phyloP scores from a whole-genome alignment of 2,888 invertebrate species.

The Hermaeophaga mercurialis region DNA sequence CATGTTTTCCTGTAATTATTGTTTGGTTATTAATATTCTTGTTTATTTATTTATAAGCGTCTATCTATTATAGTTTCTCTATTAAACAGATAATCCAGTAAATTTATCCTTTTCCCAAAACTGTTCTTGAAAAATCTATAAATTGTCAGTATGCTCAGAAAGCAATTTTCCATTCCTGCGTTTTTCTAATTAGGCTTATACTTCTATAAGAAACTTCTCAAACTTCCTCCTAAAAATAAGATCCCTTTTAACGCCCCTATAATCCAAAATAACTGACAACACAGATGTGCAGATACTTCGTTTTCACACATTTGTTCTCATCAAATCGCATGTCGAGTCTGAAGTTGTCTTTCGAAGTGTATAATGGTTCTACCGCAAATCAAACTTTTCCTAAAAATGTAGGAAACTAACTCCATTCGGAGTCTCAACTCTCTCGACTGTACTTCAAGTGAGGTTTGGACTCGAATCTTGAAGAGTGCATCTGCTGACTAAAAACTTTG shows the following conservation, averaged over 20 bases:
- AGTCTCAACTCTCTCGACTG: not conserved
- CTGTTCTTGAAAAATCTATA: too few relatives aligned
- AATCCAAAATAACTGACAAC: not conserved
- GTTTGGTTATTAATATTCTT: too few relatives aligned
- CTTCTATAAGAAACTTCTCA: not conserved
- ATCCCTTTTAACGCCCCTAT: not conserved
- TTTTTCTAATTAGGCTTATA: too few relatives aligned
- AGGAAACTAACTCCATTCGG: not conserved
- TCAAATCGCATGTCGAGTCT: not conserved
- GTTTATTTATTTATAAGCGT: too few relatives aligned
- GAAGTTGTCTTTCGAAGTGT: not conserved
- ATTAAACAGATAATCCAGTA: too few relatives aligned
- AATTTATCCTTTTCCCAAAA: too few relatives aligned
- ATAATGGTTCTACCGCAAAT: conserved; percentile 1
- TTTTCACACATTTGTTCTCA: not conserved
- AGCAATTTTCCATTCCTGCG: too few relatives aligned
- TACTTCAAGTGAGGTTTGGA: not conserved
- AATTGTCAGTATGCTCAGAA: too few relatives aligned
- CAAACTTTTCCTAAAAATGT: not conserved
- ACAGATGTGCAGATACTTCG: not conserved
- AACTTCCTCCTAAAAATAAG: not conserved
- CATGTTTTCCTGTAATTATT: too few relatives aligned
- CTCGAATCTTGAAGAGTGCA: not conserved
- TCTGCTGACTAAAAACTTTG: not conserved
- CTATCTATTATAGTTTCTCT: too few relatives aligned